A percentile compares a stretch with the other conserved stretches of the same genome.
phyloP scores from a whole-genome alignment of 1,140 invertebrate species.

The Macrosteles quadrilineatus region DNA sequence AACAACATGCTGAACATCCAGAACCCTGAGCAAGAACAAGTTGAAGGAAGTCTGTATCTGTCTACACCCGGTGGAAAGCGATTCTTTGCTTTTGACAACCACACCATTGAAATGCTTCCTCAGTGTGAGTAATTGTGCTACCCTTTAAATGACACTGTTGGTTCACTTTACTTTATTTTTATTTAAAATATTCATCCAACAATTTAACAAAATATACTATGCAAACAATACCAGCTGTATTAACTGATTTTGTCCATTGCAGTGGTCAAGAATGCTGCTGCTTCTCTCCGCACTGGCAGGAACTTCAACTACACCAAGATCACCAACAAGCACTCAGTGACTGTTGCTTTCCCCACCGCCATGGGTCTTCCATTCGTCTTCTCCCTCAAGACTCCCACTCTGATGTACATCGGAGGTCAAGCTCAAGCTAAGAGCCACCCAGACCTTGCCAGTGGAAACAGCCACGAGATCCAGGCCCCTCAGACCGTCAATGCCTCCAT shows the following conservation, averaged over 20 bases:
- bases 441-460: slow-evolving; percentile 39
- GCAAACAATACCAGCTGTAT: no score
- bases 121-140: slow-evolving; percentile 47
- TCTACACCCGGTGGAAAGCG: slow-evolving; percentile 50
- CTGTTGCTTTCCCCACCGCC: slow-evolving; percentile 63
- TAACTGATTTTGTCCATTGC: slow-evolving; percentile 29
- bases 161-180: not conserved
- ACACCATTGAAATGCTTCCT: slow-evolving; percentile 54
- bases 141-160: not conserved
- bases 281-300: slow-evolving; percentile 16
- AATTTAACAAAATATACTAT: no score
- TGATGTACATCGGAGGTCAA: slow-evolving; percentile 53
- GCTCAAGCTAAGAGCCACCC: slow-evolving; percentile 50
- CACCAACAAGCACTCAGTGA: slow-evolving; percentile 53
- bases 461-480: slow-evolving; percentile 43
- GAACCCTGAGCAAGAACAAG: slow-evolving; percentile 51
- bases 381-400: slow-evolving; percentile 56
- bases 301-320: slow-evolving; percentile 58
- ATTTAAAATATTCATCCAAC: not conserved
- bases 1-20: slow-evolving; percentile 59
- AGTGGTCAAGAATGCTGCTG: slow-evolving; percentile 47
- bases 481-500: slow-evolving; percentile 48
- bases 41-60: slow-evolving; percentile 58
- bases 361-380: slow-evolving; percentile 66
- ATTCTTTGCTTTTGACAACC: slow-evolving; percentile 59